phyloP scores from a whole-genome alignment of 2,888 invertebrate species.

The Sesia apiformis region DNA sequence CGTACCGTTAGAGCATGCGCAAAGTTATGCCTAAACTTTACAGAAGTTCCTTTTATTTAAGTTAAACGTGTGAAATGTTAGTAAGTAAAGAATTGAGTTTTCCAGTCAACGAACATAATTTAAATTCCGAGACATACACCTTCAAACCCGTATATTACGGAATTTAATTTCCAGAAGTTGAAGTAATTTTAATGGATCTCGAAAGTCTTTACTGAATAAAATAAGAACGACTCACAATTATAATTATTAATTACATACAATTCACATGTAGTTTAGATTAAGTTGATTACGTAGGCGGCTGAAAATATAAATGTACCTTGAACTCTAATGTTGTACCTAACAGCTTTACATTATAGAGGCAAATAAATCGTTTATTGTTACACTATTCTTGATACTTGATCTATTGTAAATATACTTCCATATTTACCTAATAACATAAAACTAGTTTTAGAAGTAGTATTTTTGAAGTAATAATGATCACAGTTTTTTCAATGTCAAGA shows the following conservation, averaged over 20 bases:
- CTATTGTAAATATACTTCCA: conserved; percentile 52
- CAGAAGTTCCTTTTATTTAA: conserved; percentile 39
- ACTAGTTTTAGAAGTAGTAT: conserved; percentile 3
- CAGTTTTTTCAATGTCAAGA: background rate
- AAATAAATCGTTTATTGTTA: conserved; percentile 16
- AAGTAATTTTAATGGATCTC: too few species aligned
- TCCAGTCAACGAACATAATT: too few species aligned
- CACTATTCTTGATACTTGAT: conserved; percentile 63
- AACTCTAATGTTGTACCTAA: conserved; percentile 21
- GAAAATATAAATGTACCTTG: conserved; percentile 15
- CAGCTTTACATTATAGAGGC: conserved; percentile 16
- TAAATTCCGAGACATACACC: too few species aligned
- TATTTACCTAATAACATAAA: conserved; percentile 8
- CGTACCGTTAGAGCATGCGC: conserved; percentile 79
- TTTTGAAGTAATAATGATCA: background rate
- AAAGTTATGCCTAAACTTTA: conserved; percentile 72
- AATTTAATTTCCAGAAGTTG: too few species aligned
- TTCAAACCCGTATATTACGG: too few species aligned
- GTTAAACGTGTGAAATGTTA: conserved; percentile 5
- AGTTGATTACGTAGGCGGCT: too few species aligned
- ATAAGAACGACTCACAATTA: too few species aligned
- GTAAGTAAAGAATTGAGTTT: too few species aligned
- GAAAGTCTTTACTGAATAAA: too few species aligned
- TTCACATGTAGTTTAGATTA: too few species aligned
- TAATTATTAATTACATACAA: too few species aligned